phyloP scores from a whole-genome alignment of 1,140 invertebrate species.

The Acarapis woodi region DNA sequence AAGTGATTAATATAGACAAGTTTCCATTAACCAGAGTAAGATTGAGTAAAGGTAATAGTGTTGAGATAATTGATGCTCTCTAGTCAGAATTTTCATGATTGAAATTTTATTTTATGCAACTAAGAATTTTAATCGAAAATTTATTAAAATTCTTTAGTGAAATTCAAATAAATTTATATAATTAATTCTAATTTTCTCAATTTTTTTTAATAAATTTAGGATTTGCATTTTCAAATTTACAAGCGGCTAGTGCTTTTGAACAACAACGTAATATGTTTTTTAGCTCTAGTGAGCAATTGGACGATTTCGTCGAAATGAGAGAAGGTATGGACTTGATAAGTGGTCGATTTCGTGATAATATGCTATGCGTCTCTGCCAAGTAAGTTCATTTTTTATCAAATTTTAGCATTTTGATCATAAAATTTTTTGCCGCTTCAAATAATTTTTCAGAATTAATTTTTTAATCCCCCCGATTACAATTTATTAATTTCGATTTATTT shows the following conservation, averaged over 20 bases:
- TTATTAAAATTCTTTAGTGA: not conserved
- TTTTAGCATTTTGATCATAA: too few relatives aligned
- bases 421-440: not conserved
- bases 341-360: constrained; percentile 38
- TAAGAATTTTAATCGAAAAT: not conserved
- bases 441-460: constrained; percentile 1
- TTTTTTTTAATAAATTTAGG: constrained; percentile 3
- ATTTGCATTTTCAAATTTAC: constrained; percentile 14
- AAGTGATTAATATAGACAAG: constrained; percentile 28
- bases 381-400: constrained; percentile 39
- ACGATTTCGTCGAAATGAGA: constrained; percentile 64
- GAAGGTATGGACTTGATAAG: constrained; percentile 48
- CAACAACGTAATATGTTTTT: constrained; percentile 53
- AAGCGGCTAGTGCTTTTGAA: constrained; percentile 33
- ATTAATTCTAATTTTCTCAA: not conserved
- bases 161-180: not conserved
- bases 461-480: not conserved
- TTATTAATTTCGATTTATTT: constrained; percentile 1
- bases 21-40: constrained; percentile 13
- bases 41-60: constrained; percentile 18
- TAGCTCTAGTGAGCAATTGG: constrained; percentile 37
- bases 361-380: constrained; percentile 32
- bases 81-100: not conserved
- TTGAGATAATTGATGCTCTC: not conserved
- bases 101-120: not conserved